These are phyloP conservation scores for Eulemur macaco DNA, from an alignment of 2,113 vertebrate genomes.

Conservation along the genomic window DNA sequence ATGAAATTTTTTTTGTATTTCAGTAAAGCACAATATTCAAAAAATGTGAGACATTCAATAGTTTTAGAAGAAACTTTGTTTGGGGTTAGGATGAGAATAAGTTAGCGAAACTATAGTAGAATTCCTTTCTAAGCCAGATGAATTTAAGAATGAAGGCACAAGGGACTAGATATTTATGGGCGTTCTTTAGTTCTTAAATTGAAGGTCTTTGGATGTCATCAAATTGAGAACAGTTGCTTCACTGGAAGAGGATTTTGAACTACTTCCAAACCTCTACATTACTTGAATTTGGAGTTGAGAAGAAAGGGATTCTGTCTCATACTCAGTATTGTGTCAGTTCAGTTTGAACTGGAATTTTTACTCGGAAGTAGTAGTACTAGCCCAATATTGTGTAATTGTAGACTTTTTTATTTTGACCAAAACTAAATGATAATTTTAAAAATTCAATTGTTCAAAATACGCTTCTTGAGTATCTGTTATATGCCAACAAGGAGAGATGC, in stretches of 20 bases:
- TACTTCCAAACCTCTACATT: not conserved
- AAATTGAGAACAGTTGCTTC: constrained; percentile 38
- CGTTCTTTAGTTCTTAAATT: constrained; percentile 34
- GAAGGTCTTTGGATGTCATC: constrained; percentile 37
- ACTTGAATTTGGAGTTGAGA: constrained; percentile 39
- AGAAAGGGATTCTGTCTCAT: constrained; percentile 23
- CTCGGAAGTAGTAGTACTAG: not conserved
- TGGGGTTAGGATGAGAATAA: not conserved
- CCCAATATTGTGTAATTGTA: constrained; percentile 18
- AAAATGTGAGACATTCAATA: not conserved
- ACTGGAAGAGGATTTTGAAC: constrained; percentile 34
- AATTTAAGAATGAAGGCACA: constrained; percentile 47
- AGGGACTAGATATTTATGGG: not conserved
- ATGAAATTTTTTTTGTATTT: constrained; percentile 10
- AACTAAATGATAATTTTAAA: constrained; percentile 22
- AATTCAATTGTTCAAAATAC: not conserved
- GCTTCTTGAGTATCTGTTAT: not conserved
- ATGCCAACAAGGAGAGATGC: not conserved
- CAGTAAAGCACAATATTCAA: not conserved
- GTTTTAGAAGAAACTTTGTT: constrained; percentile 31
- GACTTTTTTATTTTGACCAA: constrained; percentile 14
- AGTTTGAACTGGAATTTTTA: constrained; percentile 39
- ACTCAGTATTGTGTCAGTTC: not conserved
- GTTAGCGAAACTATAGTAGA: not conserved
- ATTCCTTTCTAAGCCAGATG: constrained; percentile 16